Evolutionary conservation across 2,888 invertebrate species (phyloP).

Genomic region (Sinhomidia bicolor): DNA sequence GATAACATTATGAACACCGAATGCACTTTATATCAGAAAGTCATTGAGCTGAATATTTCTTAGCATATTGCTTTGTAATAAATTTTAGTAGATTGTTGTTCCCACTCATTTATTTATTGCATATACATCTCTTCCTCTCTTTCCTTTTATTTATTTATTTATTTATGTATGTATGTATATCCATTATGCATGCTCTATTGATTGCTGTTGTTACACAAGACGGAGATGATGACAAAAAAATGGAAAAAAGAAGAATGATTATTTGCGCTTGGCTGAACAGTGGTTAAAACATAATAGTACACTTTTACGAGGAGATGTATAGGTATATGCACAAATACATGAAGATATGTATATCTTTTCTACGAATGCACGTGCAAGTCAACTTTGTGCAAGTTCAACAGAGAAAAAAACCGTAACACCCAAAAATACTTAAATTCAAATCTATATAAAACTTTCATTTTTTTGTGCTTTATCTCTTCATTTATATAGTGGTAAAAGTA

Average conservation of each 20-base stretch:
- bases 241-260: slow-evolving; percentile 36
- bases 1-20: too few relatives aligned
- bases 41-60: slow-evolving; percentile 21
- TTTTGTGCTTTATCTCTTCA: too few relatives aligned
- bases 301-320: not conserved
- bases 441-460: not conserved
- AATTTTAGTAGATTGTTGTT: too few relatives aligned
- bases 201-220: slow-evolving; percentile 25
- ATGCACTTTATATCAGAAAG: too few relatives aligned
- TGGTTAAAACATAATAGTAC: slow-evolving; percentile 10
- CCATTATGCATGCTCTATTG: slow-evolving; percentile 63
- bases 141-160: not conserved
- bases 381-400: not conserved
- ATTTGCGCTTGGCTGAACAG: slow-evolving; percentile 35
- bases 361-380: not conserved
- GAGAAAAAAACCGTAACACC: slow-evolving; percentile 7
- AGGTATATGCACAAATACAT: not conserved
- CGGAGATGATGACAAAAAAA: slow-evolving; percentile 1
- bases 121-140: not conserved
- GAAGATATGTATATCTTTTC: not conserved
- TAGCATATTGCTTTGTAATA: slow-evolving; percentile 22
- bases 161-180: slow-evolving; percentile 1
- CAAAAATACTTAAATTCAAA: slow-evolving; percentile 20
- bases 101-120: not conserved
- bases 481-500: too few relatives aligned